These are phyloP conservation scores for Tenthredo distinguenda DNA, from an alignment of 2,888 invertebrate genomes.

Conservation along the genomic window DNA sequence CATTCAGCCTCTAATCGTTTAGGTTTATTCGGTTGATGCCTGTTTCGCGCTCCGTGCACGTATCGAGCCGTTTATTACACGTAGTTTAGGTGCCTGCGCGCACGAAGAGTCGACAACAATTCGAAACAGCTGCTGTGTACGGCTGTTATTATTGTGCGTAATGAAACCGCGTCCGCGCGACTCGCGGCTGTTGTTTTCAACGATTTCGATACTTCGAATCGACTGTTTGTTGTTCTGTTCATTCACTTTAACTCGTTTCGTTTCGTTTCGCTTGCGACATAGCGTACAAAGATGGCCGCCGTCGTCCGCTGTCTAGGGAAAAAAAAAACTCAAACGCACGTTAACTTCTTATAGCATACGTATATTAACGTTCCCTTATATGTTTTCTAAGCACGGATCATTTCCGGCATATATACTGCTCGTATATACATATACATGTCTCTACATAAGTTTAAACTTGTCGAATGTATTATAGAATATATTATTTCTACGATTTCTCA, in stretches of 20 bases:
- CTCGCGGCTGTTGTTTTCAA: too few species aligned
- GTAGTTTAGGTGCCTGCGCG: too few species aligned
- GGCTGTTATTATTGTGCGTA: too few species aligned
- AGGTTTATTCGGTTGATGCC: too few species aligned
- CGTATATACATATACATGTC: not conserved
- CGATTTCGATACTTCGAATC: too few species aligned
- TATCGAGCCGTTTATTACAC: too few species aligned
- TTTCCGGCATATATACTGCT: not conserved
- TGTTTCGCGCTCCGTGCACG: too few species aligned
- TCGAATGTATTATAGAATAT: not conserved
- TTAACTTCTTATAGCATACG: not conserved
- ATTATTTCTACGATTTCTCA: not conserved
- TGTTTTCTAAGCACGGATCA: constrained; percentile 23
- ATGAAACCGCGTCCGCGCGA: too few species aligned
- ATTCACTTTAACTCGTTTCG: not conserved
- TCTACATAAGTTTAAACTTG: not conserved
- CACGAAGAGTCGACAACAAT: not conserved
- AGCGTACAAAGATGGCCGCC: not conserved
- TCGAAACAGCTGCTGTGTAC: too few species aligned
- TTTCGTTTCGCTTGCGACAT: not conserved
- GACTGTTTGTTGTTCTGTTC: too few species aligned
- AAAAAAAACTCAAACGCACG: not conserved
- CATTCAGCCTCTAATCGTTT: too few species aligned
- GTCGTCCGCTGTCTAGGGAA: not conserved
- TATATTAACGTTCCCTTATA: not conserved